Evolutionary conservation across 2,888 invertebrate genomes (phyloP), one percentile per base, ranked within the genome.

Genomic region (Caenorhabditis uteleia): DNA sequence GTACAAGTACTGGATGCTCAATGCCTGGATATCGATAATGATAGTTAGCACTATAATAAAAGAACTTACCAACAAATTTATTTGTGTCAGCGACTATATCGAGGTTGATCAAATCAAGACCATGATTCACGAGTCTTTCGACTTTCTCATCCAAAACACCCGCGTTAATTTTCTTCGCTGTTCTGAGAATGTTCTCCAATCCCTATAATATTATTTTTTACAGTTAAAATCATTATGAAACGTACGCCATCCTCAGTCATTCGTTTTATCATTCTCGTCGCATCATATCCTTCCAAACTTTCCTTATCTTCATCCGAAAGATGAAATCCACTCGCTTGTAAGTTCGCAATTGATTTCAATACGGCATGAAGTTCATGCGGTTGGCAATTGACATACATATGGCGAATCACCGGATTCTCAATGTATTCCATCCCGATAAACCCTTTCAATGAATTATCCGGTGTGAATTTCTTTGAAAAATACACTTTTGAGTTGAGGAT

Each of bases 381-480:
- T 8, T 58, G 39, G 21, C 38, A 20, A 44, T 65, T 65, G n/a
- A n/a, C 29, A 27, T 59, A 59, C 14, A 65, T 20, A 36, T 65
- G 65, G 33, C 65, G 40, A 12, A 45, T 65, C 7, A 21, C 39
- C 1, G 42, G 42, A 26, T 59, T 36, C 14, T 55, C 54, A 3
- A 55, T 55, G 38, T 33, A 42, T 21, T 65, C 65, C 65, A 65
- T 65, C 43, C 58, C 65, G 3, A 65, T 27, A 20, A 58, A 58
- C 21, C 65, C 65, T 43, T 59, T 65, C 12, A 46, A 36, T 21
- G 34, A 31, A 27, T 55, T 62, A 12, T 42, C 42, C 2, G 48
- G 14, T 10, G 48, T 49, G 25, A 65, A 65, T 26, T 59, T 46
- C 21, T 59, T 49, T 3, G 54, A 40, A 36, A 65, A 65, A 33